Evolutionary conservation across 2,888 invertebrate genomes (phyloP).

Genomic region (Apomyelois bistriatella): DNA sequence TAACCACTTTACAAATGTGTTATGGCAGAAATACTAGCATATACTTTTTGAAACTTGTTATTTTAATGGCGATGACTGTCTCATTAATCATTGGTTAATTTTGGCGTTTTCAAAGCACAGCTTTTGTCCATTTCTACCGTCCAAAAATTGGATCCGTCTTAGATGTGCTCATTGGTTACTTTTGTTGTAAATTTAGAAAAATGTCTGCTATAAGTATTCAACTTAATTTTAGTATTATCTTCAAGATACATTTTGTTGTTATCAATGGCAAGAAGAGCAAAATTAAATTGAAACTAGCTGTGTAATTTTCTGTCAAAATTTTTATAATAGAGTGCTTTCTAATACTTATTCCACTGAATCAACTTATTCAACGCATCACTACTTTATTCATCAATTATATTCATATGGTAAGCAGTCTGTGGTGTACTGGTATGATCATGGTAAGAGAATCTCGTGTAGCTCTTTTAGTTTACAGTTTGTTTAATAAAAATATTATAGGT

Average conservation of each 20-base stretch:
- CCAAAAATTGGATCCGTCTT: constrained; percentile 60
- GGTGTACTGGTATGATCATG: too few relatives aligned
- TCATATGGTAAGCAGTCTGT: too few relatives aligned
- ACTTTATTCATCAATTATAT: too few relatives aligned
- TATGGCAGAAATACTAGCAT: too few relatives aligned
- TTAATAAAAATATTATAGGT: too few relatives aligned
- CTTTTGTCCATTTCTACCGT: constrained; percentile 58
- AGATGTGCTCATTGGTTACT: constrained; percentile 30
- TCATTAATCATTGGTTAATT: constrained; percentile 20
- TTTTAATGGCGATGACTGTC: constrained; percentile 8
- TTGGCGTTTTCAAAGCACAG: constrained; percentile 37
- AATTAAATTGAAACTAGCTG: neutral
- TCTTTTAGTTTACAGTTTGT: too few relatives aligned
- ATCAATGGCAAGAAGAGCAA: neutral
- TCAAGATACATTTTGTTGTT: neutral
- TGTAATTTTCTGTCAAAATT: too few relatives aligned
- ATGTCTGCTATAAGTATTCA: constrained; percentile 9
- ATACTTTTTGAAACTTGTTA: neutral
- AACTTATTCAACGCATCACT: too few relatives aligned
- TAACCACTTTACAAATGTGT: too few relatives aligned
- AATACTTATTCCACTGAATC: neutral
- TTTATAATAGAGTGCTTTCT: neutral
- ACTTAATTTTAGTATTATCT: constrained; percentile 7
- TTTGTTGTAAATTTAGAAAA: constrained; percentile 7
- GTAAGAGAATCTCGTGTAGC: too few relatives aligned